Percentiles rank a stretch among this genome's conserved stretches.
phyloP scores from a whole-genome alignment of 2,888 invertebrate species.

The Cosmorhoe ocellata region DNA sequence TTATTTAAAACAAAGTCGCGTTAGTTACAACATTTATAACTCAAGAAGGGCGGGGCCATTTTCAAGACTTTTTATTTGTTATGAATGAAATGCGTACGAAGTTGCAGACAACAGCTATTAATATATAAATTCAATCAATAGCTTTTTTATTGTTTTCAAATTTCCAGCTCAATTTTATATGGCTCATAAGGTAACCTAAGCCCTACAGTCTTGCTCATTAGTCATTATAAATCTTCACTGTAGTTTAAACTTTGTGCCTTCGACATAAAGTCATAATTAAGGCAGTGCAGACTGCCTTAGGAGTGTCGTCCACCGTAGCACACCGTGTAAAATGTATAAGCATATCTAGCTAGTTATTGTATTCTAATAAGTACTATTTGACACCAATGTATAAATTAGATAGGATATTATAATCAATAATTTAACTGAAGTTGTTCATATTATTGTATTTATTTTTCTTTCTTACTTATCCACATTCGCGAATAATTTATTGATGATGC shows the following conservation, averaged over 20 bases:
- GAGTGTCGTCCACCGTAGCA: slow-evolving; percentile 5
- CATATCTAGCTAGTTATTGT: slow-evolving; percentile 12
- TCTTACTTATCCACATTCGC: background rate
- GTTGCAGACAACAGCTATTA: too few species aligned
- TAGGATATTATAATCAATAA: slow-evolving; percentile 12
- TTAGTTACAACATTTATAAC: too few species aligned
- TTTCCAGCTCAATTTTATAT: slow-evolving; percentile 7
- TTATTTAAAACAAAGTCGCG: too few species aligned
- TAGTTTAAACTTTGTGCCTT: slow-evolving; percentile 23
- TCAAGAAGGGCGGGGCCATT: too few species aligned
- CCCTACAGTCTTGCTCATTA: slow-evolving; percentile 14
- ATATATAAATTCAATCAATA: too few species aligned
- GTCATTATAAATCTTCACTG: slow-evolving; percentile 5
- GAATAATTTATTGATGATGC: too few species aligned
- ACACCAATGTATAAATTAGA: slow-evolving; percentile 21
- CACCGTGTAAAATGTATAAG: slow-evolving; percentile 1
- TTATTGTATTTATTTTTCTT: slow-evolving; percentile 9
- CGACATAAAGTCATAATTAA: slow-evolving; percentile 17
- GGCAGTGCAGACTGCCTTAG: slow-evolving; percentile 10
- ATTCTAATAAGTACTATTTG: slow-evolving; percentile 12
- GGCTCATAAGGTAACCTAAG: slow-evolving; percentile 12
- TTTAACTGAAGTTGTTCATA: slow-evolving; percentile 5
- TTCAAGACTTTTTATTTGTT: too few species aligned
- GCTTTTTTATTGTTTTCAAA: background rate
- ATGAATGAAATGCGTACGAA: too few species aligned